phyloP scores from a whole-genome alignment of 1,140 invertebrate species.

The Melanaphis sacchari region DNA sequence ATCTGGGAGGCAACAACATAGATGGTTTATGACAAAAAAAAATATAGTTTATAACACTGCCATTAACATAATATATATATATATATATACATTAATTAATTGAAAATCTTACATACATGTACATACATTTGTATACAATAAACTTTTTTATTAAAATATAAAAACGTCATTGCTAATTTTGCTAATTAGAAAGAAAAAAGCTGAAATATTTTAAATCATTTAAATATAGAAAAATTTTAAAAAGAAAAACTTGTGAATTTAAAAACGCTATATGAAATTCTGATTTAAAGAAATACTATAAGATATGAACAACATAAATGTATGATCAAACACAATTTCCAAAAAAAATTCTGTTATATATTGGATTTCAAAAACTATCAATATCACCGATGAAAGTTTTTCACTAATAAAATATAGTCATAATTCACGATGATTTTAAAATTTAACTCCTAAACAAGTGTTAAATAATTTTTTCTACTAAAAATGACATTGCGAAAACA shows the following conservation, averaged over 20 bases:
- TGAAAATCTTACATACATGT: background rate
- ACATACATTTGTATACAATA: background rate
- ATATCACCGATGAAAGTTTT: too few relatives aligned
- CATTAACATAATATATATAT: background rate
- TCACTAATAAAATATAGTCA: background rate
- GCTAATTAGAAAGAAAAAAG: background rate
- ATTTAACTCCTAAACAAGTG: background rate
- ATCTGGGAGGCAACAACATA: background rate
- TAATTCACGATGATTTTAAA: background rate
- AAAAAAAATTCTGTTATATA: too few relatives aligned
- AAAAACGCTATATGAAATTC: background rate
- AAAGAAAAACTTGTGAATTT: background rate
- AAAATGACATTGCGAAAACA: background rate
- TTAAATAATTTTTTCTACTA: background rate
- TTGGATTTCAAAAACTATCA: too few relatives aligned
- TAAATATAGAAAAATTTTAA: background rate
- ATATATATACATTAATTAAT: conserved; percentile 25
- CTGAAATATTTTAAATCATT: background rate
- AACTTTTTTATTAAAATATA: background rate
- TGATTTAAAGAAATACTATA: too few relatives aligned
- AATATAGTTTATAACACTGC: background rate
- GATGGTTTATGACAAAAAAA: conserved; percentile 5
- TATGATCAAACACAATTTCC: too few relatives aligned
- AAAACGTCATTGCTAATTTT: background rate
- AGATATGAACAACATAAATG: too few relatives aligned